Evolutionary conservation across 2,797 vertebrate species (phyloP).

Genomic region (Esox masquinongy): DNA sequence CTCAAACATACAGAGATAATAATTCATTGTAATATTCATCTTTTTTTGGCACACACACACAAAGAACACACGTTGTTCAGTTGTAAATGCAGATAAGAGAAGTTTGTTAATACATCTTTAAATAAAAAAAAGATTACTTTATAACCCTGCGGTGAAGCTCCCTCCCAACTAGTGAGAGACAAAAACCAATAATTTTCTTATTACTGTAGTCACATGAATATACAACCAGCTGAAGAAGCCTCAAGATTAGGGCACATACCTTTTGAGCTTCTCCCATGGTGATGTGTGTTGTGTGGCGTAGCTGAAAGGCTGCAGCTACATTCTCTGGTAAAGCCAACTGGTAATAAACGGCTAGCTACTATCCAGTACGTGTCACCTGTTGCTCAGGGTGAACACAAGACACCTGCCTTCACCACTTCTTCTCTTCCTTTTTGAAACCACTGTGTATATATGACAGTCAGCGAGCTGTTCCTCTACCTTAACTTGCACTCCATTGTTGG

Average conservation of each 20-base stretch:
- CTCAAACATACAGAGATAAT: neutral
- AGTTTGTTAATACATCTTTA: neutral
- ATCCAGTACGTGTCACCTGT: constrained; percentile 37
- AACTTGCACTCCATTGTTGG: constrained; percentile 44
- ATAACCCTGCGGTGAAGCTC: neutral
- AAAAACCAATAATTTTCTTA: neutral
- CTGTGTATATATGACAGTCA: constrained; percentile 29
- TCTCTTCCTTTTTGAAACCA: constrained; percentile 17
- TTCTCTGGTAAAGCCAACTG: constrained; percentile 62
- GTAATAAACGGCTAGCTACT: constrained; percentile 30
- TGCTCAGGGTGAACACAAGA: constrained; percentile 11
- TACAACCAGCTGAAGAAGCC: neutral
- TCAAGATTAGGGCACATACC: constrained; percentile 66
- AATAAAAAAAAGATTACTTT: neutral
- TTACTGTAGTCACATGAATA: neutral
- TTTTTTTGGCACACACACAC: too few species aligned
- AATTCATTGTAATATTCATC: neutral
- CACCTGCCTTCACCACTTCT: constrained; percentile 7
- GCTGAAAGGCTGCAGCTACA: constrained; percentile 66
- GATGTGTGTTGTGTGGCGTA: constrained; percentile 59
- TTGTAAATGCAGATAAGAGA: neutral
- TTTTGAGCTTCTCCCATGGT: constrained; percentile 88
- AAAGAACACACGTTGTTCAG: neutral
- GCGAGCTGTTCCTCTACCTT: constrained; percentile 51
- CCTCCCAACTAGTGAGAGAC: neutral